These are phyloP conservation scores for Chaenodraco wilsoni DNA, from an alignment of 2,797 vertebrate species.

Conservation along the genomic window DNA sequence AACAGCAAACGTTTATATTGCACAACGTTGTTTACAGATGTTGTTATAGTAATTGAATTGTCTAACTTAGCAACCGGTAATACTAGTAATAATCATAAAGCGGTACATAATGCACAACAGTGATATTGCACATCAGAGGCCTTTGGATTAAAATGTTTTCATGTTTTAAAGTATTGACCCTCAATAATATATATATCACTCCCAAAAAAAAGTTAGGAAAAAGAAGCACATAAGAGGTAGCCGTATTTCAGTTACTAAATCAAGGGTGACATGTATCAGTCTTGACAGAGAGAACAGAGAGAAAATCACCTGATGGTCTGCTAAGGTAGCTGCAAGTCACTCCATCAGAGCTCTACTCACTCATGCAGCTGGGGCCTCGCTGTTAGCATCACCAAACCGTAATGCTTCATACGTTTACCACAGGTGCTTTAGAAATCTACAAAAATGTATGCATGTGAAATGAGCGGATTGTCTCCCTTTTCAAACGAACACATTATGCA, in stretches of 20 bases:
- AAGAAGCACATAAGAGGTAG: not conserved
- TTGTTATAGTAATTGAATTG: too few species aligned
- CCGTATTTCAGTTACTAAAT: conserved; percentile 11
- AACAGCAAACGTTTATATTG: too few species aligned
- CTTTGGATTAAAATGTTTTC: not conserved
- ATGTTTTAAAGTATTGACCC: not conserved
- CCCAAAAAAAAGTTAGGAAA: not conserved
- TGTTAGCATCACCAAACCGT: conserved; percentile 38
- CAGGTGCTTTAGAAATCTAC: conserved; percentile 47
- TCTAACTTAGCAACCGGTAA: too few species aligned
- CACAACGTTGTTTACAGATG: too few species aligned
- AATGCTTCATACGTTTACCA: conserved; percentile 49
- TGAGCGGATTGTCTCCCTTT: conserved; percentile 62
- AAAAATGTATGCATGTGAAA: conserved; percentile 71
- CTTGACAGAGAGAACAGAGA: conserved; percentile 7
- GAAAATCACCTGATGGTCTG: conserved; percentile 26
- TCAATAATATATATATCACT: not conserved
- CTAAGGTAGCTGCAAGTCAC: conserved; percentile 32
- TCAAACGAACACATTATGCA: conserved; percentile 60
- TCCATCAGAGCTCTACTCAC: conserved; percentile 34
- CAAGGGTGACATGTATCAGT: conserved; percentile 22
- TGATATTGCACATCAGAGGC: too few species aligned
- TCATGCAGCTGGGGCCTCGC: conserved; percentile 32
- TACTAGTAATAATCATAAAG: too few species aligned
- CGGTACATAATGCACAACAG: too few species aligned